These are phyloP conservation scores for Eleutherodactylus coqui DNA, from an alignment of 2,797 vertebrate genomes.

Conservation along the genomic window DNA sequence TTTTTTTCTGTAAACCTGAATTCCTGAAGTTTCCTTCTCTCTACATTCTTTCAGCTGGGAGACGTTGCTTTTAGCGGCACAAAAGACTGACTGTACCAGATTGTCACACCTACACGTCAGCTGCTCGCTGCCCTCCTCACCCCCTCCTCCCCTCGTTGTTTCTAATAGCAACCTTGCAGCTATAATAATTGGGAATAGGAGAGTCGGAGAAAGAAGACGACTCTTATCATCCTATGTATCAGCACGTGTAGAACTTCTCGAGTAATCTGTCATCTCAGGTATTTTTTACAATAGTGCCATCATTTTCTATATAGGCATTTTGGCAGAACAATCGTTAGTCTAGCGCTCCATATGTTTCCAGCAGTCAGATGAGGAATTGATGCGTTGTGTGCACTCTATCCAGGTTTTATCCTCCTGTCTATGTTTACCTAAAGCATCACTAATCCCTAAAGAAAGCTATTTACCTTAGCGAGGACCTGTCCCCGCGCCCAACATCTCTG, in stretches of 20 bases:
- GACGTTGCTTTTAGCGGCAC: constrained; percentile 42
- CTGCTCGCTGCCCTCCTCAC: constrained; percentile 34
- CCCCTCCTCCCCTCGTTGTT: constrained; percentile 45
- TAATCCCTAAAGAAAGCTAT: not conserved
- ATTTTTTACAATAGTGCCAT: not conserved
- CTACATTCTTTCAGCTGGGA: constrained; percentile 38
- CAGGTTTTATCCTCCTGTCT: not conserved
- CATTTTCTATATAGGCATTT: not conserved
- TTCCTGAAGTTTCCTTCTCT: constrained; percentile 21
- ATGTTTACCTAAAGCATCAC: not conserved
- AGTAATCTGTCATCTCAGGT: not conserved
- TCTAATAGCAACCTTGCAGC: constrained; percentile 57
- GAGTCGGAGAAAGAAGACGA: not conserved
- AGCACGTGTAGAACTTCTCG: not conserved
- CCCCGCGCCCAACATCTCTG: not conserved
- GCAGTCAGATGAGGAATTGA: not conserved
- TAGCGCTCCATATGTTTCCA: constrained; percentile 14
- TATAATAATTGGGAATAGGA: constrained; percentile 23
- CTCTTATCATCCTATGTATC: not conserved
- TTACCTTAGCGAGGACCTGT: not conserved
- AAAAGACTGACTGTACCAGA: constrained; percentile 60
- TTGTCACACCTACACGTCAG: constrained; percentile 63
- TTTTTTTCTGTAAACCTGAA: constrained; percentile 36
- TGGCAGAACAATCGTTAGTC: constrained; percentile 2
- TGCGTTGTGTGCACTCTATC: not conserved